A percentile compares a stretch with the other conserved stretches of the same genome.
Evolutionary conservation across 2,113 vertebrate species (phyloP).

Genomic region (Zosterops hypoxanthus): DNA sequence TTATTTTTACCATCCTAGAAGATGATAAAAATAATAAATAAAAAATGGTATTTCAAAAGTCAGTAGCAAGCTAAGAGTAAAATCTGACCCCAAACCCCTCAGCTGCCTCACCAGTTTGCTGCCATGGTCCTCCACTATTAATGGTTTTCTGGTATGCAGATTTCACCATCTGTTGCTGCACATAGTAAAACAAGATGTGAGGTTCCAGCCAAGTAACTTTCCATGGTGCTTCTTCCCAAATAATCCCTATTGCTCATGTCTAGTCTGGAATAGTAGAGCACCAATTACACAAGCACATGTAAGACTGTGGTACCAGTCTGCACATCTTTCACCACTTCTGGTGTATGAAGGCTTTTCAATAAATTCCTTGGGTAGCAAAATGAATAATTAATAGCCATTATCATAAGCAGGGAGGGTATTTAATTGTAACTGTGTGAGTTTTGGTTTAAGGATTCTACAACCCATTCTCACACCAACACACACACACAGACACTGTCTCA

Average conservation of each 20-base stretch:
- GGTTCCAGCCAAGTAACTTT: background rate
- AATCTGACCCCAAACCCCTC: background rate
- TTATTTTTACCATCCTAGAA: background rate
- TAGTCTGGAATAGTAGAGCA: background rate
- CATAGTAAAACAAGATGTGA: background rate
- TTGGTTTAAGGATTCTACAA: background rate
- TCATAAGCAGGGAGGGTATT: background rate
- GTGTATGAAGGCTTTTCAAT: background rate
- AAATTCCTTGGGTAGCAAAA: background rate
- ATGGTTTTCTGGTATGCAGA: fast-evolving
- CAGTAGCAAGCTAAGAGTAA: background rate
- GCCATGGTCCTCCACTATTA: background rate
- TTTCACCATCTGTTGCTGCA: background rate
- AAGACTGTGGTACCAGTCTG: background rate
- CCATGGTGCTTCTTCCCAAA: background rate
- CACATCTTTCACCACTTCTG: background rate
- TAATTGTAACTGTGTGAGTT: background rate
- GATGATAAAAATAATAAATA: too few species aligned
- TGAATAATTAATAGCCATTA: background rate
- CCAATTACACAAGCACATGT: background rate
- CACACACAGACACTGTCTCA: fast-evolving
- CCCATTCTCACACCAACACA: background rate
- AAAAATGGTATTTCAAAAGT: background rate
- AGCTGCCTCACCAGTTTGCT: background rate
- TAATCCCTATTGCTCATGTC: background rate